These are phyloP conservation scores for Mormyrus proboscirostris DNA, from an alignment of 2,797 vertebrate genomes.

Conservation along the genomic window DNA sequence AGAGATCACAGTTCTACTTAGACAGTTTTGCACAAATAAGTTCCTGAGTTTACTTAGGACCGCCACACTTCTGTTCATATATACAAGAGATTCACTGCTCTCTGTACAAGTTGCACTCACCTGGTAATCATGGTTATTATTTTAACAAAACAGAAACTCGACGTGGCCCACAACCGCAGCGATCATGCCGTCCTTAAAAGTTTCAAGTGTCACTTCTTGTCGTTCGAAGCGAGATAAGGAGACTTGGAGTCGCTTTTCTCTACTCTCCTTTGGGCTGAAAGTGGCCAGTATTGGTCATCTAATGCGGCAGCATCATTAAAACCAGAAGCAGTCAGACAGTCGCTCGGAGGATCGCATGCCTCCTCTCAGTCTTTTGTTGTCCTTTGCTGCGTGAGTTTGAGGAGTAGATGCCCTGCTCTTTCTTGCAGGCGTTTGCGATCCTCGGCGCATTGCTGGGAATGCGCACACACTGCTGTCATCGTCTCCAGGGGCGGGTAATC, in stretches of 20 bases:
- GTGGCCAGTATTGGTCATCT: not conserved
- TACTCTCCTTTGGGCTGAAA: not conserved
- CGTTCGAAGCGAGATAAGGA: not conserved
- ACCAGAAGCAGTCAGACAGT: not conserved
- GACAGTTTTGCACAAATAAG: not conserved
- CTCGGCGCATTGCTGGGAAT: constrained; percentile 33
- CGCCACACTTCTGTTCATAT: not conserved
- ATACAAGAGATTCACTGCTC: not conserved
- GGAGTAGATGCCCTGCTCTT: not conserved
- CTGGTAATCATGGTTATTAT: constrained; percentile 10
- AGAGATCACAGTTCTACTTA: not conserved
- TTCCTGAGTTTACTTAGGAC: not conserved
- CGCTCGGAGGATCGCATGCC: not conserved
- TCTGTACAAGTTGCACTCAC: not conserved
- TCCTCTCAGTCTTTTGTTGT: not conserved
- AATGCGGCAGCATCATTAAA: not conserved
- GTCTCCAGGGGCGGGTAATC: constrained; percentile 44
- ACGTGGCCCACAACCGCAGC: not conserved
- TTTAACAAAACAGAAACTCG: not conserved
- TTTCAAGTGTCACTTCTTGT: not conserved
- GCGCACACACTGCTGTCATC: constrained; percentile 15
- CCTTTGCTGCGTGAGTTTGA: not conserved
- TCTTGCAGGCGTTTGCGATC: not conserved
- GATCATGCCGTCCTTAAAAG: not conserved
- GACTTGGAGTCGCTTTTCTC: not conserved